These are phyloP conservation scores for Platichthys flesus DNA, from an alignment of 2,113 vertebrate genomes.

Conservation along the genomic window DNA sequence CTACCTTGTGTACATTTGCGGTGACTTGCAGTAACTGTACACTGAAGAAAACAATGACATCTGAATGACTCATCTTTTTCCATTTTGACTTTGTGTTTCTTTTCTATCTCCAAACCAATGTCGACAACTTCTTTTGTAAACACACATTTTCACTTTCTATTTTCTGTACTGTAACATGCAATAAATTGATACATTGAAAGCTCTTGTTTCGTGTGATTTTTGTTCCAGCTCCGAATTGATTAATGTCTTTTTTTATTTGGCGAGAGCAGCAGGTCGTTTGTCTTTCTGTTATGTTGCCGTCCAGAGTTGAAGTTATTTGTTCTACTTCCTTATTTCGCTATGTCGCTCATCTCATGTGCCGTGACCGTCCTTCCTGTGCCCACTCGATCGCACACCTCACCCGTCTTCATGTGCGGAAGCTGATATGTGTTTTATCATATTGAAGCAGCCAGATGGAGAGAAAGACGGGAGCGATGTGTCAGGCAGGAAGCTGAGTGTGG, in stretches of 20 bases:
- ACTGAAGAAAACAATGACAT: conserved; percentile 31
- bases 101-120: conserved; percentile 74
- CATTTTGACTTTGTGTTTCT: conserved; percentile 62
- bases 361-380: not conserved
- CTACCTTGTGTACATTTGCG: conserved; percentile 29
- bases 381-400: not conserved
- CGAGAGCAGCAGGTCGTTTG: not conserved
- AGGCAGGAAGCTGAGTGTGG: conserved; percentile 68
- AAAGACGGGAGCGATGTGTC: conserved; percentile 1
- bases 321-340: conserved; percentile 68
- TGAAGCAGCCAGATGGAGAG: not conserved
- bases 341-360: not conserved
- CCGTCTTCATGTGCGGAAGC: not conserved
- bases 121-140: conserved; percentile 74
- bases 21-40: not conserved
- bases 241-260: conserved; percentile 22
- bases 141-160: conserved; percentile 87
- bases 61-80: conserved; percentile 53
- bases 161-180: conserved; percentile 93
- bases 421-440: not conserved
- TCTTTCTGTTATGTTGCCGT: conserved; percentile 20
- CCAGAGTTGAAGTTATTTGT: conserved; percentile 5
- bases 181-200: conserved; percentile 89
- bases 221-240: not conserved
- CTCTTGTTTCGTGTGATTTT: not conserved